A percentile compares a stretch with the other conserved stretches of the same genome.
Evolutionary conservation across 92 coral and sea anemone species (phyloP).

Genomic region (Siderastrea radians): DNA sequence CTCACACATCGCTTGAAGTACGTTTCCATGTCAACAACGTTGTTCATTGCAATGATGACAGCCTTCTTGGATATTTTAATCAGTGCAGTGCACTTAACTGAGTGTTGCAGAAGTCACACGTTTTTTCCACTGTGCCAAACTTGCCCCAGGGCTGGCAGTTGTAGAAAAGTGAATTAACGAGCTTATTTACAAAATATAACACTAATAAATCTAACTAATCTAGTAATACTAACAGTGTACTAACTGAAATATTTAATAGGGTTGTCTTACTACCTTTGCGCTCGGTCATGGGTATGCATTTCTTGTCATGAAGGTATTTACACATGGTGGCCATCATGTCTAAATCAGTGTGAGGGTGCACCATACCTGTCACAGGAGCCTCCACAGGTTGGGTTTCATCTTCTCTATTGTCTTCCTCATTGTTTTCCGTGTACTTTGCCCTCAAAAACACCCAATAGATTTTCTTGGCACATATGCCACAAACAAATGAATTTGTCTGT

Average conservation of each 20-base stretch:
- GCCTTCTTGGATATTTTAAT: slow-evolving; percentile 50
- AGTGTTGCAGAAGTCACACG: slow-evolving; percentile 30
- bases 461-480: slow-evolving; percentile 52
- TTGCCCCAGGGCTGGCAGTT: slow-evolving; percentile 27
- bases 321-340: not conserved
- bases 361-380: not conserved
- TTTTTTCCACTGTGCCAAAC: slow-evolving; percentile 44
- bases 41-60: slow-evolving; percentile 32
- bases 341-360: slow-evolving; percentile 60
- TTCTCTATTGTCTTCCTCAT: not conserved
- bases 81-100: slow-evolving; percentile 27
- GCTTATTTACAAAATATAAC: not conserved
- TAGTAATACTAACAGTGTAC: no score
- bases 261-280: not conserved
- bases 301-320: slow-evolving; percentile 9
- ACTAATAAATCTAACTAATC: no score
- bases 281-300: slow-evolving; percentile 9
- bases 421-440: not conserved
- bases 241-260: slow-evolving; percentile 1
- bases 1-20: slow-evolving; percentile 8
- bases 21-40: not conserved
- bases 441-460: not conserved
- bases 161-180: slow-evolving; percentile 55
- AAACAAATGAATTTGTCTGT: slow-evolving; percentile 43
- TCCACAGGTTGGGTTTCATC: no score